Conservation (phyloP, 2,797 vertebrate species). For the Danio aesculapii region DNA sequence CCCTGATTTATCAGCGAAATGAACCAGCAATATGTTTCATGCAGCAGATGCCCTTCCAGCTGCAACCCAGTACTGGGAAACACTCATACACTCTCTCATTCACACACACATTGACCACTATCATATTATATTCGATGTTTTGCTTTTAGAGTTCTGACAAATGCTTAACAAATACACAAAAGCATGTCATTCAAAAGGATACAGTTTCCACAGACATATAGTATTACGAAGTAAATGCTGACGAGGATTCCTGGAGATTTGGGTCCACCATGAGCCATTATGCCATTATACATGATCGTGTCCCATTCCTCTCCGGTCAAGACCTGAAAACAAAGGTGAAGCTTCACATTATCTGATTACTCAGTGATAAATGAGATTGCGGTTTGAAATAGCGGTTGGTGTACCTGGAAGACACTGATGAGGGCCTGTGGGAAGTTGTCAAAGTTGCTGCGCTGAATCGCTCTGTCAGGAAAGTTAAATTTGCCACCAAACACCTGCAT, state of each 20-base stretch:
- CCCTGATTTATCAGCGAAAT: no score
- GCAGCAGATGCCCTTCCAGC: no score
- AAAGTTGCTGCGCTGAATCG: conserved; percentile 90
- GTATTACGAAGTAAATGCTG: conserved; percentile 93
- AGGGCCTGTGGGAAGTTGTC: conserved; percentile 97
- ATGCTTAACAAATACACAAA: background rate
- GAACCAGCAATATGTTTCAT: no score
- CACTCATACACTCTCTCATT: no score
- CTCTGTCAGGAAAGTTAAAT: conserved; percentile 89
- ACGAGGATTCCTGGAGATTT: conserved; percentile 92
- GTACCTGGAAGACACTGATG: conserved; percentile 97
- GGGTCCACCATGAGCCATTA: conserved; percentile 94
- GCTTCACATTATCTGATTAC: background rate
- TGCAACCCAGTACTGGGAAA: no score
- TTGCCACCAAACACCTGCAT: conserved; percentile 99
- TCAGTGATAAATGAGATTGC: background rate
- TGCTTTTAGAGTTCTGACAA: background rate
- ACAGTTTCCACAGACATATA: conserved; percentile 97
- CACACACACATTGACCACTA: no score
- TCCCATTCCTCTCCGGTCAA: conserved; percentile 97
- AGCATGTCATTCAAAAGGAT: conserved; percentile 78
- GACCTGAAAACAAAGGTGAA: conserved; percentile 76
- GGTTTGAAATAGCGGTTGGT: background rate
- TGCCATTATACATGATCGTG: conserved; percentile 93
- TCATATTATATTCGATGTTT: background rate